Evolutionary conservation across 1,140 invertebrate species (phyloP), one percentile per base, ranked within the genome.

Genomic region (Drosophila nigrodunni): DNA sequence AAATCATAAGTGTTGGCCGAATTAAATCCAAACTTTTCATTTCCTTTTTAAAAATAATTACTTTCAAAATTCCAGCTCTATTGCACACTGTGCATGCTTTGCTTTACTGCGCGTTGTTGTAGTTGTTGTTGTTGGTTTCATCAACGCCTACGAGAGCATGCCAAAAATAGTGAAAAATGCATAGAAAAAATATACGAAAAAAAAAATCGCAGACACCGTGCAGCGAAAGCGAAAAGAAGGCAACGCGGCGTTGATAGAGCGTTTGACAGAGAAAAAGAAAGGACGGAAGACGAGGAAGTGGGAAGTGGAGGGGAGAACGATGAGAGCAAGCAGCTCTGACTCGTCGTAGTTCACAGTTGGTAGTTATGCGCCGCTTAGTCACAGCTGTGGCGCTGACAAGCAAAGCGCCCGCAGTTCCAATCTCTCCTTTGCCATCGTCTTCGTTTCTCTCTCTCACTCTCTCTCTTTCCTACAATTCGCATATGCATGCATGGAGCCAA

Each of bases 281-380:
- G 41, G 34, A n/a, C 11, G 44, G 30, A 13, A 60, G 59, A 37
- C 46, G 60, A 52, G 44, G 15, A n/a, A 43, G 41, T 13, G n/a
- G 41, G 68, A 65, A 13, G 55, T 13, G 18, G 58, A 60, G 25
- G n/a, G 58, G 6, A 8, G 13, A 21, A 21, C 18, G 18, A 21
- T 11, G 15, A 60, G 37, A 74, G 73, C 35, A 30, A 30, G 73
- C 43, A 30, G 50, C 66, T 64, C 47, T 50, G 55, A 77, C 69
- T 82, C 67, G 80, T 82, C 67, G 80, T 66, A 70, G 74, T 65
- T 80, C 74, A 61, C 78, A 73, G 78, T 78, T 81, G 78, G 78
- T 82, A 82, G 82, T 87, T 87, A 87, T 83, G 80, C 83, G 80
- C 83, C 83, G 83, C 83, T 88, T 87, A 87, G 83, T 88, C 83